phyloP scores from a whole-genome alignment of 2,888 invertebrate genomes.

The Euzophera pinguis region DNA sequence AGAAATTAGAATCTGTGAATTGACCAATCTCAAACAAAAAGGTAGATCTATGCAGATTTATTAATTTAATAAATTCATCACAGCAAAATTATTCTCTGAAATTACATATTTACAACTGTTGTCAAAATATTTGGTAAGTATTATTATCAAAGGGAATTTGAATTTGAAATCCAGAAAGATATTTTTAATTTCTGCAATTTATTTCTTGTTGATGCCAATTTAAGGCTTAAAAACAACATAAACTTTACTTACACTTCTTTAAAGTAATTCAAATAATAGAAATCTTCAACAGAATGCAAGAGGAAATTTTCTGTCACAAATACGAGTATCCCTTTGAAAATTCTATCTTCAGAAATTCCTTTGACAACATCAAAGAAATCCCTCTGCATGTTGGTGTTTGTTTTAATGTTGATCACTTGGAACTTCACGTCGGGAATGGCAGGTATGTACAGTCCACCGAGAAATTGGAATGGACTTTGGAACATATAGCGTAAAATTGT shows the following conservation, averaged over 20 bases:
- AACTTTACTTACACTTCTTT: slow-evolving; percentile 56
- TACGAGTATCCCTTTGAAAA: slow-evolving; percentile 59
- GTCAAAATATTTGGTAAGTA: too few relatives aligned
- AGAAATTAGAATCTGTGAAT: too few relatives aligned
- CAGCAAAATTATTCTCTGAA: too few relatives aligned
- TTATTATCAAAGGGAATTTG: too few relatives aligned
- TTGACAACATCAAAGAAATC: slow-evolving; percentile 44
- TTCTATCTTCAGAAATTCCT: slow-evolving; percentile 41
- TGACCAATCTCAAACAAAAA: too few relatives aligned
- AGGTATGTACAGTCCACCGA: slow-evolving; percentile 64
- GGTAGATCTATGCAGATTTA: too few relatives aligned
- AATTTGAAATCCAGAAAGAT: too few relatives aligned
- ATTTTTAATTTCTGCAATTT: too few relatives aligned
- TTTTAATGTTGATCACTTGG: slow-evolving; percentile 50
- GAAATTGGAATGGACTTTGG: slow-evolving; percentile 34
- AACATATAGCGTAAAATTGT: slow-evolving; percentile 37
- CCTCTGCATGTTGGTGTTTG: slow-evolving; percentile 36
- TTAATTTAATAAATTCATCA: too few relatives aligned
- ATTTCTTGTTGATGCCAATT: too few relatives aligned
- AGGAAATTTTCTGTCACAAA: slow-evolving; percentile 68
- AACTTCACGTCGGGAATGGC: slow-evolving; percentile 60
- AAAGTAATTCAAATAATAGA: slow-evolving; percentile 60
- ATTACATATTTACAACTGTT: too few relatives aligned
- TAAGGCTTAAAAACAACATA: slow-evolving; percentile 7
- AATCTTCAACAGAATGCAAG: slow-evolving; percentile 54